A percentile compares a stretch with the other conserved stretches of the same genome.
Conservation (phyloP, 2,797 vertebrate species). For the Okamejei kenojei region DNA sequence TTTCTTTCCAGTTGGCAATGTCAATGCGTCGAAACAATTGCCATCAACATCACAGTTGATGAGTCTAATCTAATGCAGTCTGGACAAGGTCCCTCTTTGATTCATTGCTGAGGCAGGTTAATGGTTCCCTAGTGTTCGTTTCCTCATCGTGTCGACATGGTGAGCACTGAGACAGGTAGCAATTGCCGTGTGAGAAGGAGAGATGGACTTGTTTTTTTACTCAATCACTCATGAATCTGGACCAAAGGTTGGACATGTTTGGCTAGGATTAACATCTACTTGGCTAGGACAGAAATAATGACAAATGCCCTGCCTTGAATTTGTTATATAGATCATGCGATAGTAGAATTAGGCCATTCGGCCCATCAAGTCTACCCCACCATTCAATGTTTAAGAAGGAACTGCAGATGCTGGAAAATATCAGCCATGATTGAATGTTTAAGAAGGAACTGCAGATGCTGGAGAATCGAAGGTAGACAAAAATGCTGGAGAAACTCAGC, state of each 20-base stretch:
- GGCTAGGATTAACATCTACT: not conserved
- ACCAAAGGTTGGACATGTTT: too few species aligned
- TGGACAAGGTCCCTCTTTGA: not conserved
- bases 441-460: too few species aligned
- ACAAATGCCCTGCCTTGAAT: not conserved
- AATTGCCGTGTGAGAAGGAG: not conserved
- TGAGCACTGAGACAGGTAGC: not conserved
- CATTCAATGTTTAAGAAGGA: too few species aligned
- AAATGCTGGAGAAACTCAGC: too few species aligned
- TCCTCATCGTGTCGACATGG: not conserved
- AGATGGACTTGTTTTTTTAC: not conserved
- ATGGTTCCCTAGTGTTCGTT: not conserved
- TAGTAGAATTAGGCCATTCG: too few species aligned
- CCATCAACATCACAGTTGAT: not conserved
- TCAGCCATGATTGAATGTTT: too few species aligned
- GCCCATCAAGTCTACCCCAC: too few species aligned
- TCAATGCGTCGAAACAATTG: slow-evolving; percentile 11
- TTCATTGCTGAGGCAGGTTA: not conserved
- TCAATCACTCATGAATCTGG: not conserved
- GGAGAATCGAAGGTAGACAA: too few species aligned
- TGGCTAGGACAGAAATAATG: not conserved
- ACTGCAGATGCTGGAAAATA: too few species aligned
- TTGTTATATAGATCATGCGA: not conserved
- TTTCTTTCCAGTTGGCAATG: not conserved
- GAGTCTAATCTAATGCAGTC: not conserved